phyloP scores from a whole-genome alignment of 2,113 vertebrate species.

The Brienomyrus brachyistius region DNA sequence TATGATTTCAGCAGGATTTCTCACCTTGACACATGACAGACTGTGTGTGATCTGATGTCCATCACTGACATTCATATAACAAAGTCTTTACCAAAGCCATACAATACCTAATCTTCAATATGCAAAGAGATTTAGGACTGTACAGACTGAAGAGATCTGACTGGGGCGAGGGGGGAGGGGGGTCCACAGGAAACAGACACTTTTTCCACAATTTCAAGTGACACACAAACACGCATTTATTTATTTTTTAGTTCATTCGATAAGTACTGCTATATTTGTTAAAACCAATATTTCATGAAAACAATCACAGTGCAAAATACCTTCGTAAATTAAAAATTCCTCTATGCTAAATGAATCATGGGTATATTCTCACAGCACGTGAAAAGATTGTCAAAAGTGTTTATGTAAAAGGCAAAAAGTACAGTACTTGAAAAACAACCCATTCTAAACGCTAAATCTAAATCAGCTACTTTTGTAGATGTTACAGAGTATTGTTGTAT shows the following conservation, averaged over 20 bases:
- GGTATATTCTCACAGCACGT: constrained; percentile 58
- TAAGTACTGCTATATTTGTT: constrained; percentile 67
- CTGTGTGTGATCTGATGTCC: background rate
- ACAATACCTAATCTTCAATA: constrained; percentile 12
- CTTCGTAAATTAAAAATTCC: constrained; percentile 48
- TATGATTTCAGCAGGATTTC: background rate
- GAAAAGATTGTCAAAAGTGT: constrained; percentile 70
- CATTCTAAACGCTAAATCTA: constrained; percentile 65
- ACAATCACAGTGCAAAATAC: constrained; percentile 76
- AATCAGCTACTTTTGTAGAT: constrained; percentile 65
- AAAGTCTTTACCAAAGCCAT: constrained; percentile 9
- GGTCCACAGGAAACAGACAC: constrained; percentile 59
- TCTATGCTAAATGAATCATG: constrained; percentile 44
- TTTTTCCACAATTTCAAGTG: constrained; percentile 66
- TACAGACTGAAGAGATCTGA: constrained; percentile 54
- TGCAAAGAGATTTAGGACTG: constrained; percentile 47
- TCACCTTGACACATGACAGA: background rate
- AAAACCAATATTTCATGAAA: constrained; percentile 46
- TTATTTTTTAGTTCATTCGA: constrained; percentile 65
- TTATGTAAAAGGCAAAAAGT: constrained; percentile 69
- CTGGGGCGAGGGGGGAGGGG: constrained; percentile 27
- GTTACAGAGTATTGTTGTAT: constrained; percentile 65
- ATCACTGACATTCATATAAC: background rate
- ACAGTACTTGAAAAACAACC: constrained; percentile 62
- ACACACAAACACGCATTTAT: constrained; percentile 69